Evolutionary conservation across 2,888 invertebrate genomes (phyloP), one percentile per base, ranked within the genome.

Genomic region (Spisula solida): DNA sequence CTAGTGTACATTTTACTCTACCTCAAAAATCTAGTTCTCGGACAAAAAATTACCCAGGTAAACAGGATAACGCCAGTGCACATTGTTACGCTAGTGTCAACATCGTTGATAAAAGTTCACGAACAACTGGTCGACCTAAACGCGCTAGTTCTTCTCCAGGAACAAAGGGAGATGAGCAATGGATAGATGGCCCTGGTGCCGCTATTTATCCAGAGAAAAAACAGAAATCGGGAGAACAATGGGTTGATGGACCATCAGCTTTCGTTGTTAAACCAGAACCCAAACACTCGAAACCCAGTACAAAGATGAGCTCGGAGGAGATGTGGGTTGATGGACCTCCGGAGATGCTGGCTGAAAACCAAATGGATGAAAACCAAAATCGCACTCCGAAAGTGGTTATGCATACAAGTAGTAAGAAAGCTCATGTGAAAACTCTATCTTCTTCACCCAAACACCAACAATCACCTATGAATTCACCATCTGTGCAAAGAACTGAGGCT

Each of bases 111-210:
- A 93, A 93, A 86, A 70, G 87, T 41, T 70, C 80, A 41, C 80
- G 88, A 75, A 80, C 85, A 85, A 80, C 78, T 70, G 82, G 90
- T 78, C 87, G 91, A 81, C 56, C 90, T 14, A 91, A 91, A 83
- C 60, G 90, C 51, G 84, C 87, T 16, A 90, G 88, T 81, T 81
- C 90, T 34, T 90, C 88, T 84, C 87, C 93, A 31, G 90, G 93
- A 16, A 91, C 89, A 14, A 83, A 94, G 41, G 93, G 93, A 51
- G 93, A 94, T 95, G 99, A 99, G 95, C 98, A 99, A 96, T 99
- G 99, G 99, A 98, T 99, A 91, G 99, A 99, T 97, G 99, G 99
- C 0, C 99, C 99, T 0, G 97, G 98, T 95, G 98, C 99, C 18
- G 93, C 94, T 70, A 93, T 95, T 55, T 94, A 94, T 88, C 94